Base-by-base conservation (phyloP, 23 tunicate genomes). In the Phallusia fumigata region DNA sequence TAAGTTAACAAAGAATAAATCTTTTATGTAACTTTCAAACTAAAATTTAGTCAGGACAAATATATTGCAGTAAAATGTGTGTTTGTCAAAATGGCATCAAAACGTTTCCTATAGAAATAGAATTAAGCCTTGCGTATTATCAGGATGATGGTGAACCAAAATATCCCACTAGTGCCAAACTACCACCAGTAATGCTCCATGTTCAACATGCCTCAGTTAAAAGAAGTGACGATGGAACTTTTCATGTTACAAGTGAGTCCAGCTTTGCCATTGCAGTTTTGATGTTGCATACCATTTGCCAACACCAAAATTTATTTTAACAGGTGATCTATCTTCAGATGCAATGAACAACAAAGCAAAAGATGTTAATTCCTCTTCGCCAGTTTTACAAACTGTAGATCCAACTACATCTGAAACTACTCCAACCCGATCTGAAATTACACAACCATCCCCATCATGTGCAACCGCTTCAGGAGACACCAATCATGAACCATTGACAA, bases 221-320 rank as follows among this genome's bases (percentile, higher is more conserved):
- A 19, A 65, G 97, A 77, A 78, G 83, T 65, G 83, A 77, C 52
- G 82, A 76, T 30, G 97, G 97, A 11, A 83, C 80, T 10, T 93
- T 93, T 65, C 97, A 93, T 78, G 80, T 93, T 18, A 30, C 86
- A 30, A 81, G 97, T 93, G 69, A 88, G 88, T 13, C 47, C 10
- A 40, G 10, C 47, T 40, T 40, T 40, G 47, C 47, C 47, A 40
- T 40, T 40, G 47, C 8, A 40, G 5, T 40, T 40, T 10, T 40
- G 47, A n/a, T n/a, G n/a, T 40, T 10, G 8, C 10, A 40, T 40
- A 10, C 47, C 47, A 40, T 5, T 40, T 5, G 47, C 10, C 47
- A 5, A 5, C 47, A n/a, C n/a, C n/a, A n/a, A n/a, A n/a, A n/a
- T n/a, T n/a, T n/a, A n/a, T n/a, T n/a, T n/a, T n/a, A n/a, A n/a